These are phyloP conservation scores for Cervus canadensis DNA, from an alignment of 2,113 vertebrate genomes.

Conservation along the genomic window DNA sequence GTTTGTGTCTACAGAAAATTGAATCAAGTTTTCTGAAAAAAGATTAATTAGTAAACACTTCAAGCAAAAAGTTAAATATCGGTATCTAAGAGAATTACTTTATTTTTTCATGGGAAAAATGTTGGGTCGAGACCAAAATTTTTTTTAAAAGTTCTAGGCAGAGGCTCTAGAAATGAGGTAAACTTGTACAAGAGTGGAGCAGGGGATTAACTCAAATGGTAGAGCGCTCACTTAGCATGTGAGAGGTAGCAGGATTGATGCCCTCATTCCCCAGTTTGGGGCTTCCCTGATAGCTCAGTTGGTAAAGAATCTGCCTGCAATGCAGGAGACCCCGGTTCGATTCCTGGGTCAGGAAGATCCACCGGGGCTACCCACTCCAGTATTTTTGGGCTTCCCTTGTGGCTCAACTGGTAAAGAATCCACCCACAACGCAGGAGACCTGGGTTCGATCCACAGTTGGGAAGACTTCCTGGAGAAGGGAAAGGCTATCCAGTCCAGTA, in stretches of 20 bases:
- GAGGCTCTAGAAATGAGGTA: neutral
- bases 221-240: accelerated
- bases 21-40: neutral
- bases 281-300: neutral
- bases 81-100: neutral
- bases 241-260: neutral
- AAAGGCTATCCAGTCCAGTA: neutral
- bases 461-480: neutral
- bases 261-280: neutral
- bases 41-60: neutral
- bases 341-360: neutral
- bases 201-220: neutral
- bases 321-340: neutral
- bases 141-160: neutral
- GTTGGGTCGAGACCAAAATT: neutral
- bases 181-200: neutral
- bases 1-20: neutral
- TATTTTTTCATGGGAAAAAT: neutral
- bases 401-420: neutral
- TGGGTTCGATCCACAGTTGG: neutral
- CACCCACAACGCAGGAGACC: accelerated
- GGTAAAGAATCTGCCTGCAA: neutral
- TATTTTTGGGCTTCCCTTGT: neutral
- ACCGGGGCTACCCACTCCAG: neutral
- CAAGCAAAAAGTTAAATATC: neutral